These are phyloP conservation scores for Drosophila infuscata DNA, from an alignment of 2,888 invertebrate genomes.

Conservation along the genomic window DNA sequence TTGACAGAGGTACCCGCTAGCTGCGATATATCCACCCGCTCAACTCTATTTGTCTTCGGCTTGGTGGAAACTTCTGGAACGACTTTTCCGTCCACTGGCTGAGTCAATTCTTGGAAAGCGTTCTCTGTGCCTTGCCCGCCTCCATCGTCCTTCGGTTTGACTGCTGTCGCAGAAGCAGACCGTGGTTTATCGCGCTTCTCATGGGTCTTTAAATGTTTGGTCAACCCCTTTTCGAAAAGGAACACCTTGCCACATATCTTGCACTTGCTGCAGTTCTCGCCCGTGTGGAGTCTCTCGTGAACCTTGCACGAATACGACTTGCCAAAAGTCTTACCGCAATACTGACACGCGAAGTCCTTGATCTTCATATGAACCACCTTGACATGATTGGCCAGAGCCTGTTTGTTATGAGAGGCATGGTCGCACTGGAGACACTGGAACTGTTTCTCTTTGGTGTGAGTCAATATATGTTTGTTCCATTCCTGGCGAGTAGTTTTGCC, in stretches of 20 bases:
- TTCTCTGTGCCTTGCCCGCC: background rate
- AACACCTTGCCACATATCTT: conserved; percentile 81
- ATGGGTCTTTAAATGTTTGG: conserved; percentile 80
- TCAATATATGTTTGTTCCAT: conserved; percentile 82
- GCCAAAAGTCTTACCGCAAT: conserved; percentile 81
- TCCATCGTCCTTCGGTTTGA: conserved; percentile 10
- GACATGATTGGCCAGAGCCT: conserved; percentile 80
- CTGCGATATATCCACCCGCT: conserved; percentile 80
- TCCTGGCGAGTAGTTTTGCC: conserved; percentile 83
- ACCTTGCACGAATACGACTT: conserved; percentile 81
- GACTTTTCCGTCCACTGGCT: conserved; percentile 3
- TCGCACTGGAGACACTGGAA: conserved; percentile 80
- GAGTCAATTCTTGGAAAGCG: background rate
- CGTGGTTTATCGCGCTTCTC: conserved; percentile 72
- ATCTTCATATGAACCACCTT: conserved; percentile 82
- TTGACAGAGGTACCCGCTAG: conserved; percentile 80
- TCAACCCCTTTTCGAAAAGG: conserved; percentile 78
- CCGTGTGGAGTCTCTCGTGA: conserved; percentile 80
- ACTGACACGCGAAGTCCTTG: conserved; percentile 81
- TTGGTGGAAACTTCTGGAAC: conserved; percentile 34
- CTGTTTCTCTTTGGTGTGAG: conserved; percentile 82
- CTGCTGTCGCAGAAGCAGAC: conserved; percentile 36
- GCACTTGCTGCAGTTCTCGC: conserved; percentile 80
- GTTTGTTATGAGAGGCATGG: conserved; percentile 80
- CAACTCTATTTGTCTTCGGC: conserved; percentile 75